Conservation (phyloP, 2,888 invertebrate genomes). For the Pyrocoelia pectoralis region DNA sequence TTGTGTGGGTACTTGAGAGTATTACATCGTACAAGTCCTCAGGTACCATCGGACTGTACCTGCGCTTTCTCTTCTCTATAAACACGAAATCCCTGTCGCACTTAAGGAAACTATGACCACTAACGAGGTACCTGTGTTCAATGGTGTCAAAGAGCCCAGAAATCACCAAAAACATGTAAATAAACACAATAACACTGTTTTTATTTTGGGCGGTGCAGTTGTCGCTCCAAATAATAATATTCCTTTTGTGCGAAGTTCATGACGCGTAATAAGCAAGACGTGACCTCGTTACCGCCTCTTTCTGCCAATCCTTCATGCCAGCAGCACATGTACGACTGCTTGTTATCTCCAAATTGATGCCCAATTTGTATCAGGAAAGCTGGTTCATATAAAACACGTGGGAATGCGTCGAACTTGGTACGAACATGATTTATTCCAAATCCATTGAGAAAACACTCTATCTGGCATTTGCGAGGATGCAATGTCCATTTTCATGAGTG, state of each 20-base stretch:
- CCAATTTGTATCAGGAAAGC: neutral
- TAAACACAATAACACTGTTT: conserved; percentile 31
- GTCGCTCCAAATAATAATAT: conserved; percentile 10
- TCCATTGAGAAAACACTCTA: neutral
- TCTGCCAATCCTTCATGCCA: conserved; percentile 43
- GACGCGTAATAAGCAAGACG: conserved; percentile 22
- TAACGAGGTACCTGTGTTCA: conserved; percentile 35
- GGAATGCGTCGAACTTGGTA: conserved; percentile 47
- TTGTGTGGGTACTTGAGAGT: no score
- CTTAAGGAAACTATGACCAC: conserved; percentile 38
- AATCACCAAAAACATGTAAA: conserved; percentile 14
- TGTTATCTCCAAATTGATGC: conserved; percentile 1
- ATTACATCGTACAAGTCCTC: no score
- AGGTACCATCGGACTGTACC: no score
- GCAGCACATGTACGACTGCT: conserved; percentile 28
- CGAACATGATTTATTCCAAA: conserved; percentile 9
- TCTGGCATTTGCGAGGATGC: conserved; percentile 15
- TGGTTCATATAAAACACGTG: conserved; percentile 43
- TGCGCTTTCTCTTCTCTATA: conserved; percentile 39
- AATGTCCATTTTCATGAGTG: conserved; percentile 30
- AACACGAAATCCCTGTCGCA: conserved; percentile 38
- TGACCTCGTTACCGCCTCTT: conserved; percentile 42
- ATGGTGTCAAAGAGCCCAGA: conserved; percentile 33
- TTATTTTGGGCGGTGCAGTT: conserved; percentile 18
- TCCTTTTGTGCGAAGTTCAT: conserved; percentile 4